Base-by-base conservation (phyloP, 2,113 vertebrate species). In the Spermophilus dauricus region DNA sequence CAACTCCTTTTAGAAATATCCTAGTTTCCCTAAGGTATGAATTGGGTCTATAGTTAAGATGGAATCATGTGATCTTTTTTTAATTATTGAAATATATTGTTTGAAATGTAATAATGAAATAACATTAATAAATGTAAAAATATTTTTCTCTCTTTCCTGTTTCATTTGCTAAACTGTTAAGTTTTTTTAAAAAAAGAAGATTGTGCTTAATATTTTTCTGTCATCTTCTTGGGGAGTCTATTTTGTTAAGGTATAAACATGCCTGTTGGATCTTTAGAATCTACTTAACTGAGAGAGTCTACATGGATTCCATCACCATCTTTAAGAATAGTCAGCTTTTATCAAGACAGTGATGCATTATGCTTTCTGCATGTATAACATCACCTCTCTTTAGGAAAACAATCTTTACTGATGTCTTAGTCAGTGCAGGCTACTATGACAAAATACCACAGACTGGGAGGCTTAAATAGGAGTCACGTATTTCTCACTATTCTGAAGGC, bases 1-100 rank as follows among this genome's bases (percentile, higher is more conserved):
- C 76, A 76, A 94, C 8, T 94, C 53, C 76, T 61, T 87, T 11
- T 85, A 34, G 69, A 95, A 80, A 69, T 75, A 91, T 77, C 70
- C 16, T 76, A 85, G 14, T 81, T 97, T 92, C 86, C 91, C 70
- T 32, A 65, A 81, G n/a, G 72, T 53, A 51, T 92, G 28, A 20
- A 24, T n/a, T 69, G 84, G 32, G 42, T 70, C 30, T 96, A 14
- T 70, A 34, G 48, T 45, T 96, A 72, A 78, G 7, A 45, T 88
- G 5, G 45, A 96, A 84, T 86, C 51, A 78, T 61, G 39, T 88
- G 39, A 93, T 90, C 4, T 48, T 75, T 75, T 63, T 61, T 81
- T 81, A 86, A 26, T 28, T 63, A 63, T 63, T 87, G 70, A 34
- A 93, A 32, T 76, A 28, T 67, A 70, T 45, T 75, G 7, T 70